Percentiles rank a stretch among this genome's conserved stretches.
These are phyloP conservation scores for Lutraria rhynchaena DNA, from an alignment of 1,140 invertebrate species.

Conservation along the genomic window DNA sequence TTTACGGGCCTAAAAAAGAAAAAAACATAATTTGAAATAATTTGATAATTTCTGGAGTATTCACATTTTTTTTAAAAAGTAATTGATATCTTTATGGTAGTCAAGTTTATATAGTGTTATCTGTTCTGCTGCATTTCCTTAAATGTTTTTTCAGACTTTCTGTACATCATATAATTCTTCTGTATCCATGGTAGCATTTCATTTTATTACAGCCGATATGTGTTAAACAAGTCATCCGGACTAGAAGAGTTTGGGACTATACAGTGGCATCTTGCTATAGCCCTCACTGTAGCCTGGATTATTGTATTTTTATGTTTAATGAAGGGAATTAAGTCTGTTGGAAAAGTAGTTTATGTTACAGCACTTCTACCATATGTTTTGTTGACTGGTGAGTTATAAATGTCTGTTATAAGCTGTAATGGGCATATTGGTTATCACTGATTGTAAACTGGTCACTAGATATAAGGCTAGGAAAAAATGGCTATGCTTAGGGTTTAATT, in stretches of 20 bases:
- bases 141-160: too few species aligned
- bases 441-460: too few species aligned
- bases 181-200: too few species aligned
- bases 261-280: conserved; percentile 95
- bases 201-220: conserved; percentile 65
- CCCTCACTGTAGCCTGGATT: conserved; percentile 95
- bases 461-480: too few species aligned
- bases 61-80: not conserved
- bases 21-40: too few species aligned
- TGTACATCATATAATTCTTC: too few species aligned
- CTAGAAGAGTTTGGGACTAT: conserved; percentile 93
- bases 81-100: not conserved
- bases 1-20: too few species aligned
- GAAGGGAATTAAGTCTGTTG: conserved; percentile 97
- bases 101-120: not conserved
- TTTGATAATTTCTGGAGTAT: not conserved
- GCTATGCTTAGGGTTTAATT: too few species aligned
- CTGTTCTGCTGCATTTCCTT: not conserved
- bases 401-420: too few species aligned
- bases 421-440: too few species aligned
- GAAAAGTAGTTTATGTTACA: conserved; percentile 88
- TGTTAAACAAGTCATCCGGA: conserved; percentile 83
- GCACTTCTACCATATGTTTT: conserved; percentile 82
- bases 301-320: conserved; percentile 98
- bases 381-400: conserved; percentile 65